phyloP scores from a whole-genome alignment of 2,888 invertebrate species.

The Parasteatoda lunata region DNA sequence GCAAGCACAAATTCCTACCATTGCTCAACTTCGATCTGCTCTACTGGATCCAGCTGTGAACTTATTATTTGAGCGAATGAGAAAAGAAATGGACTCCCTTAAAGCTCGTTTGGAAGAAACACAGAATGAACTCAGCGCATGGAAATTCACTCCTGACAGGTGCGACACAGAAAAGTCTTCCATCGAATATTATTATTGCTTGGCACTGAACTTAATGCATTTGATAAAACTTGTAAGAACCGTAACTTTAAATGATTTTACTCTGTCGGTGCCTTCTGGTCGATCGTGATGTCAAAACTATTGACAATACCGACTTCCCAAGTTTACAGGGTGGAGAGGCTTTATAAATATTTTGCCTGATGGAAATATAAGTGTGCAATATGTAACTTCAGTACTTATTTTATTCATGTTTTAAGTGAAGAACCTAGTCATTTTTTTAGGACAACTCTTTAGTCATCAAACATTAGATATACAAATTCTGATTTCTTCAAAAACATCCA shows the following conservation, averaged over 20 bases:
- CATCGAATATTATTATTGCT: slow-evolving; percentile 47
- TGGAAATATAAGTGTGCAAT: slow-evolving; percentile 32
- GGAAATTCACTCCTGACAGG: slow-evolving; percentile 99
- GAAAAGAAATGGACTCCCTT: slow-evolving; percentile 90
- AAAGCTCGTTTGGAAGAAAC: slow-evolving; percentile 95
- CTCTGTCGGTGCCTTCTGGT: slow-evolving; percentile 24
- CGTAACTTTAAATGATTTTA: slow-evolving; percentile 35
- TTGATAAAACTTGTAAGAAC: slow-evolving; percentile 63
- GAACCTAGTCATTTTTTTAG: no score
- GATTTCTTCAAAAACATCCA: background rate
- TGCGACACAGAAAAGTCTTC: slow-evolving; percentile 73
- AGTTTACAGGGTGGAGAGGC: slow-evolving; percentile 34
- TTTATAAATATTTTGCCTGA: slow-evolving; percentile 23
- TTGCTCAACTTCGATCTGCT: slow-evolving; percentile 84
- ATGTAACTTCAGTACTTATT: slow-evolving; percentile 28
- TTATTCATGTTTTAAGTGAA: slow-evolving; percentile 31
- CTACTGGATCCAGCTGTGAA: slow-evolving; percentile 96
- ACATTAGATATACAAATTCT: no score
- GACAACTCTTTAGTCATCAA: no score
- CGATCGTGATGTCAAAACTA: slow-evolving; percentile 23
- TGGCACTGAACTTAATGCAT: slow-evolving; percentile 57
- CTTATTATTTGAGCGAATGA: slow-evolving; percentile 90
- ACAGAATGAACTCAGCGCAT: slow-evolving; percentile 96
- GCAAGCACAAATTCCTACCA: slow-evolving; percentile 87
- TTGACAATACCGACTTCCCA: slow-evolving; percentile 29